phyloP scores from a whole-genome alignment of 1,140 invertebrate species.

The Drosophila bocki region DNA sequence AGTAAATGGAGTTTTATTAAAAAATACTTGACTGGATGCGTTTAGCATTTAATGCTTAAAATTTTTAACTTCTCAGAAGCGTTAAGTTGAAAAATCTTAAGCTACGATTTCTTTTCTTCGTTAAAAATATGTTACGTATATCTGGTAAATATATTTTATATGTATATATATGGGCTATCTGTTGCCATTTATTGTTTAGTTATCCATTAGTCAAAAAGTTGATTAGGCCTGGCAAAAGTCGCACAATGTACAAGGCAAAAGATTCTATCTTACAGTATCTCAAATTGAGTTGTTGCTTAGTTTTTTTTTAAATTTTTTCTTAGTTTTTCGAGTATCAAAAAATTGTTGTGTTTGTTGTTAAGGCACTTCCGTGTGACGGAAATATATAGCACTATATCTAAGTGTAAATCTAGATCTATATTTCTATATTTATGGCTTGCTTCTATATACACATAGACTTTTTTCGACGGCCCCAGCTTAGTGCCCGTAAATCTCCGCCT shows the following conservation, averaged over 20 bases:
- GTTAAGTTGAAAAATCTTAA: conserved; percentile 72
- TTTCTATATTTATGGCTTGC: conserved; percentile 37
- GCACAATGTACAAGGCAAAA: conserved; percentile 77
- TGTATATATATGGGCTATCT: conserved; percentile 37
- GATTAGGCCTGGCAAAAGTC: conserved; percentile 70
- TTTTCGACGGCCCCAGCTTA: conserved; percentile 51
- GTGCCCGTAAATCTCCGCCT: conserved; percentile 74
- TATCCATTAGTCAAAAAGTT: conserved; percentile 74
- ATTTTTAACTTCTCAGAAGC: conserved; percentile 77
- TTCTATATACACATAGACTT: conserved; percentile 47
- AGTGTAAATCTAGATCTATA: conserved; percentile 55
- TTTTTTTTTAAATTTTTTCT: conserved; percentile 3
- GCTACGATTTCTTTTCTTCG: conserved; percentile 18
- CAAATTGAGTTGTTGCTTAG: conserved; percentile 30
- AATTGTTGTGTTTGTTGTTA: conserved; percentile 63
- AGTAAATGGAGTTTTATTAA: conserved; percentile 67
- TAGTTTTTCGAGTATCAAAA: conserved; percentile 59
- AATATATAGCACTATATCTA: conserved; percentile 78
- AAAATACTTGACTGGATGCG: conserved; percentile 64
- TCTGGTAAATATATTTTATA: conserved; percentile 69
- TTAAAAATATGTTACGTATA: conserved; percentile 74
- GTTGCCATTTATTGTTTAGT: conserved; percentile 40
- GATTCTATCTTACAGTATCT: conserved; percentile 52
- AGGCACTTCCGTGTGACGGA: conserved; percentile 85
- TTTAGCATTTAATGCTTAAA: conserved; percentile 74